Evolutionary conservation across 2,113 vertebrate genomes (phyloP).

Genomic region (Chaetodon trifascialis): DNA sequence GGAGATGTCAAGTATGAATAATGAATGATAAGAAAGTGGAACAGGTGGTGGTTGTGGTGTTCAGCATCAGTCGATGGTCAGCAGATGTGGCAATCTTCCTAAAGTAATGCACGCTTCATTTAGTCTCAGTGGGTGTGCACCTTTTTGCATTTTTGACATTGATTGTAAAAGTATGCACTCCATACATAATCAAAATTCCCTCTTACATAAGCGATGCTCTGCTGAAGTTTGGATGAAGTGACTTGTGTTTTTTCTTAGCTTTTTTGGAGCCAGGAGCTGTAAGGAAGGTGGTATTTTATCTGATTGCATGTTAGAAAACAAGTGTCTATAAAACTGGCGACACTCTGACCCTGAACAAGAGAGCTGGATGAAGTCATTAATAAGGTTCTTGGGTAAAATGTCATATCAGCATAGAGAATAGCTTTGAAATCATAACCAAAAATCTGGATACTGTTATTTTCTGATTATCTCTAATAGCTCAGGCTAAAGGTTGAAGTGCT

Average conservation of each 20-base stretch:
- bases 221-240: constrained; percentile 7
- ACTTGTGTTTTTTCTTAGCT: not conserved
- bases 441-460: not conserved
- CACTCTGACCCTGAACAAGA: not conserved
- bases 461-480: not conserved
- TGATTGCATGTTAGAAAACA: not conserved
- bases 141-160: constrained; percentile 11
- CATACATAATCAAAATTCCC: constrained; percentile 12
- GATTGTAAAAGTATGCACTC: constrained; percentile 37
- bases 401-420: not conserved
- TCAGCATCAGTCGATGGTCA: not conserved
- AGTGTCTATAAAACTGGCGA: not conserved
- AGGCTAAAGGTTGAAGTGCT: not conserved
- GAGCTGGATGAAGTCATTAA: not conserved
- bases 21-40: constrained; percentile 26
- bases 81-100: constrained; percentile 11
- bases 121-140: not conserved
- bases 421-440: not conserved
- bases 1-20: constrained; percentile 23
- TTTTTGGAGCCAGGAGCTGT: not conserved
- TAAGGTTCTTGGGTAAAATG: not conserved
- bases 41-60: constrained; percentile 25
- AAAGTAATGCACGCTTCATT: constrained; percentile 25
- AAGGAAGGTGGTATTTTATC: not conserved
- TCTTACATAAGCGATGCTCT: constrained; percentile 1